phyloP scores from a whole-genome alignment of 2,113 vertebrate species.

The Grammomys dolichurus region DNA sequence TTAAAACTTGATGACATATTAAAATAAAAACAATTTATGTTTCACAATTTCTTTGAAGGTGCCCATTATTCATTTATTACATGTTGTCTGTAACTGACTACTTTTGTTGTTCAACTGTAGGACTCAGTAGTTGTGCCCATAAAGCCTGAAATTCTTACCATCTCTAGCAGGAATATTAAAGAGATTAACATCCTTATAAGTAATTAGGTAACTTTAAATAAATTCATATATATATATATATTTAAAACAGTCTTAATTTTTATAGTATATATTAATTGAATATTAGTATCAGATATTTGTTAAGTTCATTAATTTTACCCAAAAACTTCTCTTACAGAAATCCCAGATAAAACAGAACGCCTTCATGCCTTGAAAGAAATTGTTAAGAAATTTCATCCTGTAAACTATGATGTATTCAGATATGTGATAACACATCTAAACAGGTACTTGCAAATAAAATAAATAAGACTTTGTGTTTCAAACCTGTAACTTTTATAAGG shows the following conservation, averaged over 20 bases:
- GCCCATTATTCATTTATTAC: not conserved
- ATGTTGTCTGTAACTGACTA: not conserved
- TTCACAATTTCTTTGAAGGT: conserved; percentile 17
- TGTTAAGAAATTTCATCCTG: conserved; percentile 95
- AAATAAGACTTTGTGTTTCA: not conserved
- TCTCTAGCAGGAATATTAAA: conserved; percentile 24
- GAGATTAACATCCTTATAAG: not conserved
- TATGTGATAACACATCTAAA: conserved; percentile 98
- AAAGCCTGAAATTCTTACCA: conserved; percentile 50
- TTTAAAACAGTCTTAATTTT: not conserved
- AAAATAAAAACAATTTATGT: conserved; percentile 31
- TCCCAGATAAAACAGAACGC: conserved; percentile 94
- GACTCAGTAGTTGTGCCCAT: not conserved
- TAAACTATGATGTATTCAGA: conserved; percentile 98
- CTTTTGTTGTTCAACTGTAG: conserved; percentile 26
- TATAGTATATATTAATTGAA: conserved; percentile 5
- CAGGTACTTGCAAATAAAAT: conserved; percentile 89
- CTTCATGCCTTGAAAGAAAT: conserved; percentile 95
- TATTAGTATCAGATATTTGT: conserved; percentile 58
- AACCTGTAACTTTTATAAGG: conserved; percentile 45
- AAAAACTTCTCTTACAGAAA: conserved; percentile 88
- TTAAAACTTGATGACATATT: conserved; percentile 26
- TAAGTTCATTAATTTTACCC: conserved; percentile 32
- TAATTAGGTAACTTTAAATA: conserved; percentile 27
- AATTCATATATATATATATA: not conserved